These are phyloP conservation scores for Leptinotarsa rubiginosa DNA, from an alignment of 2,888 invertebrate species.

Conservation along the genomic window DNA sequence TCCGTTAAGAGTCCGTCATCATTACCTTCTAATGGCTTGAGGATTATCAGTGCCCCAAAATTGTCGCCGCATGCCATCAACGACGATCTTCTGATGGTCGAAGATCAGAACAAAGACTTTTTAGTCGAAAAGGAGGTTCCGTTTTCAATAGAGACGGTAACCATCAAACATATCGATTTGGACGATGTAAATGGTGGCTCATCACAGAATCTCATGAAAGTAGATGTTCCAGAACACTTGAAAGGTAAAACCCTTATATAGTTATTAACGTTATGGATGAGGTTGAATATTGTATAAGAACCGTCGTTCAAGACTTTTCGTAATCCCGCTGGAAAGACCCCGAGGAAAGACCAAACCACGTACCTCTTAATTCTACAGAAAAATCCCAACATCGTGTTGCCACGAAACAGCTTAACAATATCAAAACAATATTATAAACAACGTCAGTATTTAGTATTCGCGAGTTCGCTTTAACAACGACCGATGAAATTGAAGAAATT, in stretches of 20 bases:
- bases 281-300: no score
- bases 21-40: conserved; percentile 47
- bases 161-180: conserved; percentile 31
- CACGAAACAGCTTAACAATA: no score
- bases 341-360: no score
- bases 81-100: conserved; percentile 48
- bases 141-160: conserved; percentile 23
- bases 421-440: no score
- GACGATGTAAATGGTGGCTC: neutral
- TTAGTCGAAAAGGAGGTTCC: conserved; percentile 34
- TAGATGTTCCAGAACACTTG: conserved; percentile 53
- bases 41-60: conserved; percentile 51
- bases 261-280: no score
- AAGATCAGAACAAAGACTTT: conserved; percentile 44
- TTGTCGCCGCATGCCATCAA: conserved; percentile 42
- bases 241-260: conserved; percentile 41
- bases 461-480: no score
- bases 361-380: no score
- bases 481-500: no score
- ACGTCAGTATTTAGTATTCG: no score
- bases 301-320: no score
- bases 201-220: conserved; percentile 33
- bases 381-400: no score
- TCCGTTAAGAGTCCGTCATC: conserved; percentile 21
- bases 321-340: no score